Base-by-base conservation (phyloP, 2,888 invertebrate species). In the Malachius bipustulatus region DNA sequence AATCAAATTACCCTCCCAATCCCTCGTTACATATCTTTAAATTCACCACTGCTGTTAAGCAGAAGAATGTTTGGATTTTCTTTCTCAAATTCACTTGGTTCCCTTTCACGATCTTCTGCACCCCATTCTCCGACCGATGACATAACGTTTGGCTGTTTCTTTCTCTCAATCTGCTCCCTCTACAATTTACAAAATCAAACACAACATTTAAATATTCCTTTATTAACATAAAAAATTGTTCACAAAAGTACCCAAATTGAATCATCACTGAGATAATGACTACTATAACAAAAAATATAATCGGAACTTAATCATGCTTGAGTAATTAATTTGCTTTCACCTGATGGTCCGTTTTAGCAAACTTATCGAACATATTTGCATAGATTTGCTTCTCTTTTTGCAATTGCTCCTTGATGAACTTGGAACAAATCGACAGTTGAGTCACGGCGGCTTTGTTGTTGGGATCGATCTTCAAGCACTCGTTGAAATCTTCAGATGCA, bases 351-450 rank as follows among this genome's bases (percentile, higher is more conserved):
- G 73, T 75, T 47, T 78, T 74, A 3, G 84, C 84, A 65, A 91
- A 83, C 64, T 89, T 91, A 49, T 88, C 81, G 64, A 97, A 97
- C 89, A 97, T 93, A 62, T 89, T 90, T 9, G 82, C 82, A 62
- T 90, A 97, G 19, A 89, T 69, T 56, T 81, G 75, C 66, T 84
- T 90, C 61, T 94, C 91, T 40, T 76, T 77, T 36, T 77, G 71
- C 44, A 78, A 70, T 50, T 83, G 78, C 46, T 82, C 76, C 57
- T 80, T 81, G 11, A 91, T 68, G 40, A 76, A 69, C 39, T 75
- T 69, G 41, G 77, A 74, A 62, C 89, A 89, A 34, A 77, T 56
- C 4, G 65, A 56, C 24, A 88, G 65, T 59, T 89, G 84, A 54
- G 80, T 77, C 19, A 72, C 70, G 0, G 91, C 93, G n/a, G 89